Base-by-base conservation (phyloP, 2,113 vertebrate species). In the Ictidomys tridecemlineatus region DNA sequence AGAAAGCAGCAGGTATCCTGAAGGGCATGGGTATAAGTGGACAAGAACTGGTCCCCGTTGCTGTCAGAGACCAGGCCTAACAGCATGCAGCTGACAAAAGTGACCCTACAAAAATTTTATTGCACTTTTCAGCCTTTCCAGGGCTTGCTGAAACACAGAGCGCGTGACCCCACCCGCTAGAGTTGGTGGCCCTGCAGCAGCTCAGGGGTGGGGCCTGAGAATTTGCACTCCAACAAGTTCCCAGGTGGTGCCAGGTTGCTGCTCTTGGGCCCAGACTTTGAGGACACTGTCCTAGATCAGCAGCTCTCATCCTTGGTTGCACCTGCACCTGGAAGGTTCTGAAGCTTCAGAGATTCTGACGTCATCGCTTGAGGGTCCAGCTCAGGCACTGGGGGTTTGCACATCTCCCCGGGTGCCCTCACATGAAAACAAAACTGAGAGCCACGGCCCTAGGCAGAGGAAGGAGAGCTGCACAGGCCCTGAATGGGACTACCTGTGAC, bases 381-480 rank as follows among this genome's bases (percentile, higher is more conserved):
- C 45, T 58, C 37, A 1, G 6, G 56, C 70, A 3, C 3, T 48
- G 37, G 24, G n/a, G 70, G 39, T 37, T 34, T 24, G 14, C 91
- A 86, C 48, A 45, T 30, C 74, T 70, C 53, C 56, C 48, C 78
- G 39, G 72, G 9, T 9, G 56, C 22, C 74, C 65, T 28, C 48
- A 69, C 39, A 17, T 30, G 42, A 51, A 77, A 26, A 30, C 73
- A 32, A 69, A 87, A 70, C 56, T 65, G 48, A 79, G 58, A 39
- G 34, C 18, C 69, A 1, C 58, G 16, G n/a, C 83, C 86, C 63
- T 28, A 26, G 53, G 37, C 6, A 28, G 48, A 82, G n/a, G 61
- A n/a, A 48, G 48, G 45, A 16, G 42, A 42, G 8, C 58, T 5
- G 3, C 53, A 24, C 0, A 30, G 70, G 20, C 1, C 0, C 4